These are phyloP conservation scores for Meteorus colon DNA, from an alignment of 2,888 invertebrate species.

Conservation along the genomic window DNA sequence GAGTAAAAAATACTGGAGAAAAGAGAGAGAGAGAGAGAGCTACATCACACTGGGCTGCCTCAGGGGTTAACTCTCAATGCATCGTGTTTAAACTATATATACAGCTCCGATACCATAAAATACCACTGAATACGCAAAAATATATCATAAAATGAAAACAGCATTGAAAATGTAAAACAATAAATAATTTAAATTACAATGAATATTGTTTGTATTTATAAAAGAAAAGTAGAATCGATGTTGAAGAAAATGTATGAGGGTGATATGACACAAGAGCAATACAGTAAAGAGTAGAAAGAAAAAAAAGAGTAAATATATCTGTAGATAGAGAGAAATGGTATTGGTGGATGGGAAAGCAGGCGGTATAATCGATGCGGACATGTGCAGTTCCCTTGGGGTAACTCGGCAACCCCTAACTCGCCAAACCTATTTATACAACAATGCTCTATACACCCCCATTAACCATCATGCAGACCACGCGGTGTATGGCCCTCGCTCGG, in stretches of 20 bases:
- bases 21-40: constrained; percentile 11
- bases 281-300: not conserved
- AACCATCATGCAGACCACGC: constrained; percentile 69
- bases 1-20: constrained; percentile 12
- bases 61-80: constrained; percentile 8
- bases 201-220: not conserved
- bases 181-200: constrained; percentile 11
- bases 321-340: constrained; percentile 14
- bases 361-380: constrained; percentile 72
- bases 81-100: constrained; percentile 9
- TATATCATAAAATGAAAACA: not conserved
- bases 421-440: constrained; percentile 74
- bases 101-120: not conserved
- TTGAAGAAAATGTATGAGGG: too few species aligned
- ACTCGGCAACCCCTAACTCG: constrained; percentile 72
- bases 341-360: constrained; percentile 42
- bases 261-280: constrained; percentile 14
- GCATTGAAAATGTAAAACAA: constrained; percentile 4
- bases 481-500: constrained; percentile 46
- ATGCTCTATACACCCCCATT: constrained; percentile 71
- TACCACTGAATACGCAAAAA: constrained; percentile 17
- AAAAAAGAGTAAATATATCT: constrained; percentile 8
- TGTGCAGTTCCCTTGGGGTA: constrained; percentile 72
- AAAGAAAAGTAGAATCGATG: too few species aligned
- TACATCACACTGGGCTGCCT: not conserved